Evolutionary conservation across 2,797 vertebrate species (phyloP).

Genomic region (Saguinus oedipus): DNA sequence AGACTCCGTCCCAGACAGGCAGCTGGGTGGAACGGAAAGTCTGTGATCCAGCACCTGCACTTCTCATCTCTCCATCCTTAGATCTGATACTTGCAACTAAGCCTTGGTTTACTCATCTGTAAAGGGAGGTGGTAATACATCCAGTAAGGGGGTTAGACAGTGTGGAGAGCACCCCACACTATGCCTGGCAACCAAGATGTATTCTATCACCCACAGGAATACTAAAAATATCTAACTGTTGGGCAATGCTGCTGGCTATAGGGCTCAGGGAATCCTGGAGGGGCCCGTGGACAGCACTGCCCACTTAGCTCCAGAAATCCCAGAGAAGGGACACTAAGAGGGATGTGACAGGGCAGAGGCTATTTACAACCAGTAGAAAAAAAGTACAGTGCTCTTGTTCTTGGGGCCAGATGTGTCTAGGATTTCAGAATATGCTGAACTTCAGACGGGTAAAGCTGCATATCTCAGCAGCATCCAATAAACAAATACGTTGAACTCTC

Average conservation of each 20-base stretch:
- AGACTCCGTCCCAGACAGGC: neutral
- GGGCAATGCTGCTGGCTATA: neutral
- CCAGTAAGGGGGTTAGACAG: neutral
- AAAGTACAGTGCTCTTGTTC: neutral
- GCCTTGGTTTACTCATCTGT: neutral
- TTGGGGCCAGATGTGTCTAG: neutral
- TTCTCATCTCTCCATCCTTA: neutral
- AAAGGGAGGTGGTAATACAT: neutral
- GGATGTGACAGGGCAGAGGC: accelerated
- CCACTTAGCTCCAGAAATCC: neutral
- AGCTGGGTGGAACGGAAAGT: neutral
- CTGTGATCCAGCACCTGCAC: neutral
- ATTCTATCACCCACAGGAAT: neutral
- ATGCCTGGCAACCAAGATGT: neutral
- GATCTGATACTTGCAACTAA: neutral
- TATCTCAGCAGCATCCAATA: neutral
- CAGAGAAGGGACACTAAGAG: neutral
- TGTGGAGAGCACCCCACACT: neutral
- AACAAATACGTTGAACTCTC: neutral
- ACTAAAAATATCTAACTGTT: neutral
- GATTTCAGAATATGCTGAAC: neutral
- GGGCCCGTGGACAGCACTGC: neutral
- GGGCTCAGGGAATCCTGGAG: neutral
- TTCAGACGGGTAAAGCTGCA: neutral
- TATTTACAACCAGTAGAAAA: neutral